These are phyloP conservation scores for Choristoneura fumiferana DNA, from an alignment of 1,140 invertebrate species.

Conservation along the genomic window DNA sequence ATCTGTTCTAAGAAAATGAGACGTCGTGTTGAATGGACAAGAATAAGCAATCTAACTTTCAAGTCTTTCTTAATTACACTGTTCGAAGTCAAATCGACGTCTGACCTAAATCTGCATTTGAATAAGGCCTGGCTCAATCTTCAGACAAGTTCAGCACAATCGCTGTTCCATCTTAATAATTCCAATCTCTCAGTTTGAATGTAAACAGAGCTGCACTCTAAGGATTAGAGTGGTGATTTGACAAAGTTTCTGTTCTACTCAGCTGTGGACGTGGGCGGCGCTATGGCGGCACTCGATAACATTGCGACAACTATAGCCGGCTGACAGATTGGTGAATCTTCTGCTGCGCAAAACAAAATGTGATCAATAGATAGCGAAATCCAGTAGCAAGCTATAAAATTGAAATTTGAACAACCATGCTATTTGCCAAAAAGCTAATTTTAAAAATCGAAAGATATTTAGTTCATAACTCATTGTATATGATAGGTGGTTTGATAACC, in stretches of 20 bases:
- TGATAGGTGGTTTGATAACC: no score
- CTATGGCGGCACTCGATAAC: neutral
- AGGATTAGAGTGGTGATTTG: slow-evolving; percentile 62
- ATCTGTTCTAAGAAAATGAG: slow-evolving; percentile 23
- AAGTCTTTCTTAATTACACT: slow-evolving; percentile 61
- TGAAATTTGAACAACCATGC: no score
- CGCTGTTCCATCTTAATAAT: slow-evolving; percentile 67
- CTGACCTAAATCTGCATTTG: slow-evolving; percentile 72
- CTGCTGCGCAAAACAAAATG: no score
- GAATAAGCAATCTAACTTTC: slow-evolving; percentile 53
- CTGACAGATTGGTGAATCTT: no score
- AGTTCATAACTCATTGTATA: no score
- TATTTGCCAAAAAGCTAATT: no score
- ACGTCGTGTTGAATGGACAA: slow-evolving; percentile 9
- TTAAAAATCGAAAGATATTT: no score
- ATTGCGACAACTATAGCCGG: no score
- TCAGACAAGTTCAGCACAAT: slow-evolving; percentile 66
- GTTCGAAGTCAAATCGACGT: slow-evolving; percentile 63
- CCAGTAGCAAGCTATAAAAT: no score
- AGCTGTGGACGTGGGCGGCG: neutral
- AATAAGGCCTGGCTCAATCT: slow-evolving; percentile 54
- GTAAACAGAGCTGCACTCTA: slow-evolving; percentile 61
- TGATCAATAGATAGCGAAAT: no score
- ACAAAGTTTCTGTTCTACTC: slow-evolving; percentile 55
- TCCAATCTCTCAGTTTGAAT: slow-evolving; percentile 60